Conservation (phyloP, 1,140 invertebrate genomes). For the Acyrthosiphon pisum region DNA sequence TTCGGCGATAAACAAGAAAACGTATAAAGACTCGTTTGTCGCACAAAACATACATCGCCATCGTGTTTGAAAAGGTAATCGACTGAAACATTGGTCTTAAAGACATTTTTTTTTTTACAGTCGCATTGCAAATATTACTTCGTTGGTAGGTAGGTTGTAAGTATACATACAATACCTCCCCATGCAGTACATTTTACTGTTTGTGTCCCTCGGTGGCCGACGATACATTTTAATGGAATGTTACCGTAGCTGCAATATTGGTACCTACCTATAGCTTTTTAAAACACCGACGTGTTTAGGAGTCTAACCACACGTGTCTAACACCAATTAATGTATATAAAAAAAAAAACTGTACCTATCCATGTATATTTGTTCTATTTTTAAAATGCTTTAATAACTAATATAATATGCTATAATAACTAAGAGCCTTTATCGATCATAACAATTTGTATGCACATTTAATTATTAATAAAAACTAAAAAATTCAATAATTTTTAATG, state of each 20-base stretch:
- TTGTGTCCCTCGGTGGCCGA: neutral
- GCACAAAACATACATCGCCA: neutral
- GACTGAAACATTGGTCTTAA: slow-evolving; percentile 37
- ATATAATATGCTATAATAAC: too few species aligned
- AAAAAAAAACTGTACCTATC: too few species aligned
- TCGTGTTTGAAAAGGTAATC: slow-evolving; percentile 34
- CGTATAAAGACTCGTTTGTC: slow-evolving; percentile 33
- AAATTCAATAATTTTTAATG: neutral
- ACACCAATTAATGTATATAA: neutral
- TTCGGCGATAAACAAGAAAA: slow-evolving; percentile 28
- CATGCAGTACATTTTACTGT: neutral
- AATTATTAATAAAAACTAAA: neutral
- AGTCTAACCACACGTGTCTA: neutral
- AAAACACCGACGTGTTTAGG: neutral
- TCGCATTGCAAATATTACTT: slow-evolving; percentile 8
- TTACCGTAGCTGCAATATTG: neutral
- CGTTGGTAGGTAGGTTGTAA: neutral
- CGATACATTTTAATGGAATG: neutral
- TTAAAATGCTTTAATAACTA: too few species aligned
- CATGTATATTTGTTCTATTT: too few species aligned
- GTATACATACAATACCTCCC: neutral
- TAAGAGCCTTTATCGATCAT: neutral
- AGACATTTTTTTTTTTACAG: neutral
- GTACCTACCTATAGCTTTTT: neutral
- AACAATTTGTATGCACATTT: neutral